phyloP scores from a whole-genome alignment of 2,113 vertebrate genomes.

The Pterocles orientalis region DNA sequence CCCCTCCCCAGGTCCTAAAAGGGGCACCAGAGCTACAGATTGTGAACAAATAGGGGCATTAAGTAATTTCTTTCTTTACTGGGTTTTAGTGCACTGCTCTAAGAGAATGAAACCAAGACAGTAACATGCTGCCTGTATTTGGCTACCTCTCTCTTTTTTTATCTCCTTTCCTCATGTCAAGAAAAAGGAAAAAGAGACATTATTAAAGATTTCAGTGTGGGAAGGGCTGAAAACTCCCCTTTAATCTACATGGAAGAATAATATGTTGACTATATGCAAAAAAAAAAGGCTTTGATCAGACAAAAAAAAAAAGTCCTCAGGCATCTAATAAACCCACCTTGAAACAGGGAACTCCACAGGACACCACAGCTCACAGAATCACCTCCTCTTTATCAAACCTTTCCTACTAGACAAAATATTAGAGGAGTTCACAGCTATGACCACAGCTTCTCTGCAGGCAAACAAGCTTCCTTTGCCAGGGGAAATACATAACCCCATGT shows the following conservation, averaged over 20 bases:
- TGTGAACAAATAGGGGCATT: not conserved
- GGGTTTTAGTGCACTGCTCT: not conserved
- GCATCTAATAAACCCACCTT: not conserved
- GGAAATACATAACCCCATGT: not conserved
- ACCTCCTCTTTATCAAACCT: not conserved
- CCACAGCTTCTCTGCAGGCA: not conserved
- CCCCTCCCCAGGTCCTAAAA: not conserved
- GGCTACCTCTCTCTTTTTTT: not conserved
- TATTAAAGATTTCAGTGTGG: not conserved
- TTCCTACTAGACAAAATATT: not conserved
- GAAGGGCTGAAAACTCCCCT: not conserved
- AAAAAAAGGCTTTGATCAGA: not conserved
- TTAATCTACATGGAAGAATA: not conserved
- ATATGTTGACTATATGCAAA: not conserved
- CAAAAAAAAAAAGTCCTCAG: not conserved
- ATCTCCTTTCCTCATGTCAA: not conserved
- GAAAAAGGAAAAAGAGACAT: not conserved
- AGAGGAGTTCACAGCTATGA: not conserved
- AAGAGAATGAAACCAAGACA: not conserved
- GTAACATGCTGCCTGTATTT: not conserved
- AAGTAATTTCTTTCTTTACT: accelerated
- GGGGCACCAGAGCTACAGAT: not conserved
- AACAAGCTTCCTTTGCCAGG: not conserved
- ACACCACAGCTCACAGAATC: not conserved
- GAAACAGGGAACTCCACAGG: not conserved